A percentile compares a stretch with the other conserved stretches of the same genome.
phyloP scores from a whole-genome alignment of 2,888 invertebrate genomes.

The Drosophila falleni region DNA sequence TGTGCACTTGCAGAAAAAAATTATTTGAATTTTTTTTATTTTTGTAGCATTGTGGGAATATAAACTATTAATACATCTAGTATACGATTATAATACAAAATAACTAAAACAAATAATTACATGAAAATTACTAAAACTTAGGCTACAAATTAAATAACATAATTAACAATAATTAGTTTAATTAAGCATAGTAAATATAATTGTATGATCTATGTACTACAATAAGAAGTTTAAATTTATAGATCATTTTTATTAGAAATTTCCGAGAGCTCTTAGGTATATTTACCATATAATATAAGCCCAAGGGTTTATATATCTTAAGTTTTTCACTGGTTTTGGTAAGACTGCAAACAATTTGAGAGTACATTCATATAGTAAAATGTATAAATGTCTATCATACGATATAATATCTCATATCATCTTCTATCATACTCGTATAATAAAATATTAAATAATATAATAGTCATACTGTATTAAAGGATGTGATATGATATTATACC shows the following conservation, averaged over 20 bases:
- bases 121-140: constrained; percentile 54
- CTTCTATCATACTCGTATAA: constrained; percentile 1
- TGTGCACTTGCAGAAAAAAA: constrained; percentile 63
- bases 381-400: neutral
- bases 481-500: neutral
- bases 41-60: constrained; percentile 44
- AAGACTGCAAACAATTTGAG: constrained; percentile 50
- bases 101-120: constrained; percentile 48
- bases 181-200: constrained; percentile 45
- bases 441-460: no score
- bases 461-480: neutral
- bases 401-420: constrained; percentile 1
- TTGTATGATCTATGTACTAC: constrained; percentile 3
- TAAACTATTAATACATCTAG: constrained; percentile 27
- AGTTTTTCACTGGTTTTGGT: constrained; percentile 44
- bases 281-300: constrained; percentile 4
- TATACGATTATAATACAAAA: constrained; percentile 43
- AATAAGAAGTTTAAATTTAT: constrained; percentile 11
- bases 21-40: constrained; percentile 20
- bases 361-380: constrained; percentile 27
- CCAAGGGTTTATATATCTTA: neutral
- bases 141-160: constrained; percentile 65
- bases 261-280: constrained; percentile 6
- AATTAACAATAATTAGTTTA: constrained; percentile 65
- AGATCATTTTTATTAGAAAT: neutral